Conservation (phyloP, 2,113 vertebrate genomes). For the Machaerirhynchus nigripectus region DNA sequence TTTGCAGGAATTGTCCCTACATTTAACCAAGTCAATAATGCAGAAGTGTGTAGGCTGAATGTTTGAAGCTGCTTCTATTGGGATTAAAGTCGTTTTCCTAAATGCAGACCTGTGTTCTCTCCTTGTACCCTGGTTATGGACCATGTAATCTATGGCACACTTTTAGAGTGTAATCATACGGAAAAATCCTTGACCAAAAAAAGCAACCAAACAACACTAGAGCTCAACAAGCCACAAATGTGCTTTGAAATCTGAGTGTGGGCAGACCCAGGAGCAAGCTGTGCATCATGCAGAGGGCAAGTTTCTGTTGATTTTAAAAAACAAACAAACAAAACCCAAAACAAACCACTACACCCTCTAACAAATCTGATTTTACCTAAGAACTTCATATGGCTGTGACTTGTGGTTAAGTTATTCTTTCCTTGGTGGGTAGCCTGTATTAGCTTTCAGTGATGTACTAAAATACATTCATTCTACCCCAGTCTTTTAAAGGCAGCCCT, state of each 20-base stretch:
- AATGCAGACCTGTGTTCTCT: not conserved
- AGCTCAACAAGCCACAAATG: slow-evolving; percentile 14
- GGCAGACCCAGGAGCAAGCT: not conserved
- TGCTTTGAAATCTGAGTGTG: not conserved
- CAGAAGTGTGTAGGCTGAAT: not conserved
- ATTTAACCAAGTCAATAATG: not conserved
- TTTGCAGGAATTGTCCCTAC: not conserved
- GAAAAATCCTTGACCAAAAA: slow-evolving; percentile 7
- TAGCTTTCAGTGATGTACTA: not conserved
- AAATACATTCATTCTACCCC: not conserved
- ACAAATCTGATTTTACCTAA: not conserved
- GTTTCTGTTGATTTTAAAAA: not conserved
- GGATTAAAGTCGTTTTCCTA: not conserved
- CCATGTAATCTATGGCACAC: slow-evolving; percentile 29
- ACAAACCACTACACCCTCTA: not conserved
- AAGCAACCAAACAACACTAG: not conserved
- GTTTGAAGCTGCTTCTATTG: not conserved
- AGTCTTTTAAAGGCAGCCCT: not conserved
- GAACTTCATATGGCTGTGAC: not conserved
- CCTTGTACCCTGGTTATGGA: slow-evolving; percentile 16
- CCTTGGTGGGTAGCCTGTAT: not conserved
- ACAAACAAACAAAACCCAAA: not conserved
- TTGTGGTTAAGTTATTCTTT: not conserved
- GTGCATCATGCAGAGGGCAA: not conserved
- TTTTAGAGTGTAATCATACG: not conserved